Percentiles rank a stretch among this genome's conserved stretches.
Conservation (phyloP, 1,140 invertebrate genomes). For the Leptinotarsa defecta region DNA sequence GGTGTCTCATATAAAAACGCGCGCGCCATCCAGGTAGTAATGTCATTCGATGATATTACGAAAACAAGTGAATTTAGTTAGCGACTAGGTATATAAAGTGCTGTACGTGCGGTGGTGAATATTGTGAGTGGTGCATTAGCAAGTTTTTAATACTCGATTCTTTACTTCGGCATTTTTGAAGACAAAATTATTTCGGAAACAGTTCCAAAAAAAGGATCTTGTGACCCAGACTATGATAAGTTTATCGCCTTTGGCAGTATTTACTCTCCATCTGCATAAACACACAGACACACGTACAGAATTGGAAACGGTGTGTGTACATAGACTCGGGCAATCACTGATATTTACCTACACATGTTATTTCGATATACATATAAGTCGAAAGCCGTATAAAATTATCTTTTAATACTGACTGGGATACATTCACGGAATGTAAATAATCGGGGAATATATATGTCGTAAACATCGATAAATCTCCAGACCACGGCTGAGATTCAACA, state of each 20-base stretch:
- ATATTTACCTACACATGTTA: constrained; percentile 6
- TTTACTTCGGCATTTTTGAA: no score
- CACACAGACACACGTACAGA: not conserved
- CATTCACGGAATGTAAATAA: constrained; percentile 4
- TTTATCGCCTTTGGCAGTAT: not conserved
- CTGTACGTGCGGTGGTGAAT: no score
- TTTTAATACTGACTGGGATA: constrained; percentile 8
- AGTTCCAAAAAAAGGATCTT: no score
- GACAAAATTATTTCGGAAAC: no score
- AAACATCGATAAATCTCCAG: not conserved
- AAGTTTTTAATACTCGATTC: no score
- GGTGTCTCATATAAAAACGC: no score
- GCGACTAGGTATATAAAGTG: no score
- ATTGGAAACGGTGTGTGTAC: not conserved
- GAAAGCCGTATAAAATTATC: constrained; percentile 6
- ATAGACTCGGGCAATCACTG: not conserved
- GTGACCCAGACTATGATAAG: no score
- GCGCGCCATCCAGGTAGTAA: no score
- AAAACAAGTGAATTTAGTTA: no score
- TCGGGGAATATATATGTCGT: not conserved
- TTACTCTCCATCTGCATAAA: constrained; percentile 4
- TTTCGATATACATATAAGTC: not conserved
- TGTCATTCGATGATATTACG: no score
- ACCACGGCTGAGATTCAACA: constrained; percentile 7
- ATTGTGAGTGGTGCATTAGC: no score